These are phyloP conservation scores for Furnarius figulus DNA, from an alignment of 2,113 vertebrate species.

Conservation along the genomic window DNA sequence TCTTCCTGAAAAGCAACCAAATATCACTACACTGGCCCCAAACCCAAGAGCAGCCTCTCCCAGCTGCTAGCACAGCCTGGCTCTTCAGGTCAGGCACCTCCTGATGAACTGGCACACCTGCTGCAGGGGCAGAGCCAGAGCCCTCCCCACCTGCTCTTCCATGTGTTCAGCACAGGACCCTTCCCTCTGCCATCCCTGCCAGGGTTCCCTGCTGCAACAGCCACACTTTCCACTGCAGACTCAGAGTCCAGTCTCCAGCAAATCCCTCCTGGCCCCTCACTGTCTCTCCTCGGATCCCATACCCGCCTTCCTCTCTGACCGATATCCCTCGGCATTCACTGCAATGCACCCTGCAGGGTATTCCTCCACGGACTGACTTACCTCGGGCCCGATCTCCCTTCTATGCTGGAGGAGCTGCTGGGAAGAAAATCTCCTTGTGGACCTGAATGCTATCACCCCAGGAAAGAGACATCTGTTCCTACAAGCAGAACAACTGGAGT, in stretches of 20 bases:
- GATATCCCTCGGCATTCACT: neutral
- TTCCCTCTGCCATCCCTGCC: neutral
- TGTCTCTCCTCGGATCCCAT: accelerated
- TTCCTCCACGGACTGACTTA: neutral
- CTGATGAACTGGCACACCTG: neutral
- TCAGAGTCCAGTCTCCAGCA: neutral
- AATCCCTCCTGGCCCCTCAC: neutral
- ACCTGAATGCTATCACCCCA: slow-evolving; percentile 7
- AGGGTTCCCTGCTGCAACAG: neutral
- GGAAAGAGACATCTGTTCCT: slow-evolving; percentile 57
- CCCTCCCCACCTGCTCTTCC: neutral
- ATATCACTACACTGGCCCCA: neutral
- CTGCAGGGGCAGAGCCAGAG: neutral
- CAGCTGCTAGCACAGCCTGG: neutral
- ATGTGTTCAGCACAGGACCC: accelerated
- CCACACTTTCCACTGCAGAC: neutral
- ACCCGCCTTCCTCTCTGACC: neutral
- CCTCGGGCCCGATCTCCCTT: neutral
- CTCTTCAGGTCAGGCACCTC: neutral
- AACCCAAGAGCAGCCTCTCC: neutral
- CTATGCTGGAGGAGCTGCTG: neutral
- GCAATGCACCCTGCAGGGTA: neutral
- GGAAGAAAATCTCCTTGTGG: slow-evolving; percentile 16
- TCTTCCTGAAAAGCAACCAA: neutral
- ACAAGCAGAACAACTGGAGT: slow-evolving; percentile 49